Percentiles rank a stretch among this genome's conserved stretches.
These are phyloP conservation scores for Brachionus manjavacas DNA, from an alignment of 1,140 invertebrate species.

Conservation along the genomic window DNA sequence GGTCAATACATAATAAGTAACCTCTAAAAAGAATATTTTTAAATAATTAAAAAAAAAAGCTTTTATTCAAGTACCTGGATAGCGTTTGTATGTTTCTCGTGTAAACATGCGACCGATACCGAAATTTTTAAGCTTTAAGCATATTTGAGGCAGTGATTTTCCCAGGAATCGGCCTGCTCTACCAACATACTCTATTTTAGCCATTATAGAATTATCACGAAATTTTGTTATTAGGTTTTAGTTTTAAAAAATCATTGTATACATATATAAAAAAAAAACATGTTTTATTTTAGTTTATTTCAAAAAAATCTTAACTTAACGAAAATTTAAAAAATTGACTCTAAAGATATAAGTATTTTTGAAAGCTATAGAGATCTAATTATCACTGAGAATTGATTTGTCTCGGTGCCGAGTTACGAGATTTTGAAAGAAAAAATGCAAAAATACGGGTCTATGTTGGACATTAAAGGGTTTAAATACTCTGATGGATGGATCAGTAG, in stretches of 20 bases:
- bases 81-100: background rate
- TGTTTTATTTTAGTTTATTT: background rate
- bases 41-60: background rate
- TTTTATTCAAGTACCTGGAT: slow-evolving; percentile 14
- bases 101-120: slow-evolving; percentile 29
- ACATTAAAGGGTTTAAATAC: too few relatives aligned
- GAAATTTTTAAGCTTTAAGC: slow-evolving; percentile 23
- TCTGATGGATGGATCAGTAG: too few relatives aligned
- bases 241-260: background rate
- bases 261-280: background rate
- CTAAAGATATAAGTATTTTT: background rate
- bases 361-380: background rate
- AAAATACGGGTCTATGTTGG: too few relatives aligned
- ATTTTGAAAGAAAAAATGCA: too few relatives aligned
- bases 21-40: background rate
- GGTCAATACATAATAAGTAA: slow-evolving; percentile 36
- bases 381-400: background rate
- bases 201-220: slow-evolving; percentile 3
- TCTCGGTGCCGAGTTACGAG: too few relatives aligned
- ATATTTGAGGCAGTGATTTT: slow-evolving; percentile 38
- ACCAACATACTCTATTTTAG: slow-evolving; percentile 36
- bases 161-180: slow-evolving; percentile 14
- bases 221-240: background rate
- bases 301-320: background rate
- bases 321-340: background rate